These are phyloP conservation scores for Ptilonorhynchus violaceus DNA, from an alignment of 2,113 vertebrate genomes.

Conservation along the genomic window DNA sequence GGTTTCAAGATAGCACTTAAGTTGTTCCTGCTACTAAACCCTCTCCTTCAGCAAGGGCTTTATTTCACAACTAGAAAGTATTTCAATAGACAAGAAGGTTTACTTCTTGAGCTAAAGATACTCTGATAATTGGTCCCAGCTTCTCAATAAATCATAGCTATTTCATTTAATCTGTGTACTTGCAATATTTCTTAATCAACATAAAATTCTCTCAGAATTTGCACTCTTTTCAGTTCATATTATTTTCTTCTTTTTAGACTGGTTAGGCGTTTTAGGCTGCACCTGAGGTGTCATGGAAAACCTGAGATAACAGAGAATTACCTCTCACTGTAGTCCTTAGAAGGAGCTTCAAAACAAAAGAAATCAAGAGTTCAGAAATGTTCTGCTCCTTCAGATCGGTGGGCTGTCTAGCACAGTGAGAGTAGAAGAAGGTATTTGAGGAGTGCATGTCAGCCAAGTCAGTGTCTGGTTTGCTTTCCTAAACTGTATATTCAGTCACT, in stretches of 20 bases:
- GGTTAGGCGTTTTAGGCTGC: neutral
- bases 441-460: neutral
- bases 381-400: neutral
- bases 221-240: neutral
- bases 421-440: accelerated
- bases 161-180: neutral
- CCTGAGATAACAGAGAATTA: neutral
- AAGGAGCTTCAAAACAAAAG: neutral
- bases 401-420: neutral
- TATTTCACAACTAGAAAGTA: neutral
- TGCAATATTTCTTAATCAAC: neutral
- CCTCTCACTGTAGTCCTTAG: neutral
- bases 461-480: neutral
- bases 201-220: neutral
- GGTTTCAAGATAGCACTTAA: neutral
- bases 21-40: neutral
- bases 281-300: neutral
- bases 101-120: neutral
- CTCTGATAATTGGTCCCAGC: neutral
- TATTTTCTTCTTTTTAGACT: neutral
- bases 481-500: neutral
- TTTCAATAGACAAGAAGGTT: neutral
- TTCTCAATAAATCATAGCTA: neutral
- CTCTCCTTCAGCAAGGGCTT: neutral
- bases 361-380: neutral